A percentile compares a stretch with the other conserved stretches of the same genome.
Evolutionary conservation across 1,140 invertebrate species (phyloP).

Genomic region (Propsilocerus akamusi): DNA sequence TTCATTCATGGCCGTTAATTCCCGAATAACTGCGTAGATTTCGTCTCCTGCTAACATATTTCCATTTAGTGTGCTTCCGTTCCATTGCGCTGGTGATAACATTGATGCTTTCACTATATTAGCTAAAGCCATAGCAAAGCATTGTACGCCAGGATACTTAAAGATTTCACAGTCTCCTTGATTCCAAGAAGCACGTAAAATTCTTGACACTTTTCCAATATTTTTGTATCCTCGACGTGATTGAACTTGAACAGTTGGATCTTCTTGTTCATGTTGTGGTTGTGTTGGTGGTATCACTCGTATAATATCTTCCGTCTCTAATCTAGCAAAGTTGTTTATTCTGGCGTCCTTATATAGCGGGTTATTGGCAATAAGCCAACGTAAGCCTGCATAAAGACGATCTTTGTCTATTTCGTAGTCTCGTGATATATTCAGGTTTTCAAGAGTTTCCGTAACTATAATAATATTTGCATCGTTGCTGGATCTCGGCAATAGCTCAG

Average conservation of each 20-base stretch:
- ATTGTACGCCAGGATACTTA: slow-evolving; percentile 4
- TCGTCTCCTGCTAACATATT: slow-evolving; percentile 6
- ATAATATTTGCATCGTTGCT: slow-evolving; percentile 7
- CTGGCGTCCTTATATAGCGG: slow-evolving; percentile 10
- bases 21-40: not conserved
- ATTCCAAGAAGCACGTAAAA: slow-evolving; percentile 15
- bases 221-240: slow-evolving; percentile 11
- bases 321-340: slow-evolving; percentile 6
- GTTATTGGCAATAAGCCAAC: slow-evolving; percentile 10
- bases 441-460: slow-evolving; percentile 10
- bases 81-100: slow-evolving; percentile 1
- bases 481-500: slow-evolving; percentile 10
- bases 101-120: slow-evolving; percentile 6
- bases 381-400: slow-evolving; percentile 5
- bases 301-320: slow-evolving; percentile 9
- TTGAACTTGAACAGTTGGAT: slow-evolving; percentile 9
- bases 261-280: not conserved
- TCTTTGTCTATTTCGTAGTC: not conserved
- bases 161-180: slow-evolving; percentile 12
- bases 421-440: slow-evolving; percentile 8
- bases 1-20: not conserved
- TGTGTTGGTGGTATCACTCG: slow-evolving; percentile 4
- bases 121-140: slow-evolving; percentile 3
- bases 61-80: not conserved
- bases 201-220: slow-evolving; percentile 11